Evolutionary conservation across 2,797 vertebrate genomes (phyloP).

Genomic region (Denticeps clupeoides): DNA sequence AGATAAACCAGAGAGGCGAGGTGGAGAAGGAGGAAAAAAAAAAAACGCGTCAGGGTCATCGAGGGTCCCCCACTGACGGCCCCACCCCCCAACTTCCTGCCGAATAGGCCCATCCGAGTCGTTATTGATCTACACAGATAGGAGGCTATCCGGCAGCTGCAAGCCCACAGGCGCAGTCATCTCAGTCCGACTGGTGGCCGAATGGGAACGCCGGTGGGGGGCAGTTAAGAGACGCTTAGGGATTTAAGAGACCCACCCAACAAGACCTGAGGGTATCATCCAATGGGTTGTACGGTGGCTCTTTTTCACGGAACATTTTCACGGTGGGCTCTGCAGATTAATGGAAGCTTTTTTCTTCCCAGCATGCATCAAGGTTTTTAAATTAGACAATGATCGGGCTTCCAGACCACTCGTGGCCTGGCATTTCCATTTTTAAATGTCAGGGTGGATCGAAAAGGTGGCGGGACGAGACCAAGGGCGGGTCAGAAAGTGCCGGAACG

Average conservation of each 20-base stretch:
- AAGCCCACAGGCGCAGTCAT: conserved; percentile 9
- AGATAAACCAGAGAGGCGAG: too few species aligned
- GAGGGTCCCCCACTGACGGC: neutral
- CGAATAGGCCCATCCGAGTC: neutral
- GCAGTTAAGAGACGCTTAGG: too few species aligned
- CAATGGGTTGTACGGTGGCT: too few species aligned
- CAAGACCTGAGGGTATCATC: too few species aligned
- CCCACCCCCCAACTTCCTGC: neutral
- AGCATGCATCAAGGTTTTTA: too few species aligned
- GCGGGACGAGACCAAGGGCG: neutral
- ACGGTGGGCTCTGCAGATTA: too few species aligned
- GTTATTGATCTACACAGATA: neutral
- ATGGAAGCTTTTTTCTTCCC: too few species aligned
- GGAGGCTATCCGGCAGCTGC: conserved; percentile 11
- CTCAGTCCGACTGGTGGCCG: conserved; percentile 7
- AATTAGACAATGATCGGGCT: conserved; percentile 22
- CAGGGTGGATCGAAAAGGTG: neutral
- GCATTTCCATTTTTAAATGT: conserved; percentile 2
- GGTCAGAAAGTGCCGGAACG: too few species aligned
- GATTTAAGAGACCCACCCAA: too few species aligned
- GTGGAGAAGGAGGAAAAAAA: too few species aligned
- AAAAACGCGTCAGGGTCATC: neutral
- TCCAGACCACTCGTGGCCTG: neutral
- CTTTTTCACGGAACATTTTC: too few species aligned
- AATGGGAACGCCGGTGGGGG: neutral